Conservation (phyloP, 2,888 invertebrate genomes). For the Melanophora roralis region DNA sequence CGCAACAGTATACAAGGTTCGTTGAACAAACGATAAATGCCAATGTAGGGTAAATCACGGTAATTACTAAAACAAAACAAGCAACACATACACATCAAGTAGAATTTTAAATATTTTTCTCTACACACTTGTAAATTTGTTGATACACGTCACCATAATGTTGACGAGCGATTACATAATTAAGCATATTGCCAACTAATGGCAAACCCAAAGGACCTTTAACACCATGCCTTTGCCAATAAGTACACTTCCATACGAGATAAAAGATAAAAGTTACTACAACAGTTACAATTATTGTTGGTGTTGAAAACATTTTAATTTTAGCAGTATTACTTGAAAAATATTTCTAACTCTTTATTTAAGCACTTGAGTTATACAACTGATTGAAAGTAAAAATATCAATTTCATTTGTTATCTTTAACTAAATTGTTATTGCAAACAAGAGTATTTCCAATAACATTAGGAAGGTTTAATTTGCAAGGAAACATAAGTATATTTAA, state of each 20-base stretch:
- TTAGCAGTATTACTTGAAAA: background rate
- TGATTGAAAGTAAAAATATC: background rate
- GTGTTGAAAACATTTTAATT: background rate
- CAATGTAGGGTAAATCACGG: slow-evolving; percentile 65
- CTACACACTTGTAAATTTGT: slow-evolving; percentile 67
- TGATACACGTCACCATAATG: slow-evolving; percentile 70
- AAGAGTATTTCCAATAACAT: background rate
- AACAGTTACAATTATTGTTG: background rate
- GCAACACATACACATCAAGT: background rate
- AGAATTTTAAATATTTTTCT: background rate
- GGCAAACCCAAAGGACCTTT: slow-evolving; percentile 66
- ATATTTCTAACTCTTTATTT: slow-evolving; percentile 1
- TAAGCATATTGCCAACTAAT: slow-evolving; percentile 69
- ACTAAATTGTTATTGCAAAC: background rate
- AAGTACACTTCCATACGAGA: slow-evolving; percentile 62
- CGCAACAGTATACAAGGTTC: slow-evolving; percentile 69
- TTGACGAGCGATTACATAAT: slow-evolving; percentile 64
- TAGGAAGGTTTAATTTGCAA: background rate
- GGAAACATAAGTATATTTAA: too few species aligned
- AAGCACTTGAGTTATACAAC: background rate
- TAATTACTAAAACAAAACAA: slow-evolving; percentile 59
- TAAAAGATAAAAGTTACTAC: background rate
- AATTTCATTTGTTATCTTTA: background rate
- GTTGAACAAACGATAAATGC: slow-evolving; percentile 70
- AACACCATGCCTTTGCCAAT: slow-evolving; percentile 68